Percentiles rank a stretch among this genome's conserved stretches.
These are phyloP conservation scores for Eremobia ochroleuca DNA, from an alignment of 2,888 invertebrate species.

Conservation along the genomic window DNA sequence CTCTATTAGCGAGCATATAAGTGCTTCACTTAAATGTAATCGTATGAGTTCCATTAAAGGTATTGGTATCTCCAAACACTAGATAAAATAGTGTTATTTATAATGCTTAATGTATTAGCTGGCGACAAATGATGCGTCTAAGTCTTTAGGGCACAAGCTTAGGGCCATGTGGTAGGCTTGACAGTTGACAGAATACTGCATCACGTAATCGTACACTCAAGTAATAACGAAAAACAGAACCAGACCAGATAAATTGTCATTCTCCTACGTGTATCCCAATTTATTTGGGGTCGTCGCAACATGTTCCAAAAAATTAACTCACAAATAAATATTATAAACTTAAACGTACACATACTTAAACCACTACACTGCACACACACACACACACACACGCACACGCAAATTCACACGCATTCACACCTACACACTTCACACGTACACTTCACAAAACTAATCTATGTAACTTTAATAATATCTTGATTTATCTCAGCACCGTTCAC, in stretches of 20 bases:
- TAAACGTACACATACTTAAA: too few relatives aligned
- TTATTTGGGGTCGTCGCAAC: too few relatives aligned
- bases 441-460: too few relatives aligned
- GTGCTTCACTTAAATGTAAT: conserved; percentile 38
- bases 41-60: conserved; percentile 38
- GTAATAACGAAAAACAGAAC: conserved; percentile 1
- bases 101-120: conserved; percentile 52
- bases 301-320: too few relatives aligned
- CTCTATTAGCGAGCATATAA: conserved; percentile 16
- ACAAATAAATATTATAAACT: too few relatives aligned
- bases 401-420: too few relatives aligned
- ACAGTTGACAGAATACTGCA: conserved; percentile 36
- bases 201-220: conserved; percentile 20
- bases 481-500: too few relatives aligned
- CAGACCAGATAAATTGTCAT: background rate
- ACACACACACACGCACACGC: too few relatives aligned
- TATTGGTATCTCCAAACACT: conserved; percentile 36
- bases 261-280: too few relatives aligned
- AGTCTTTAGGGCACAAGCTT: background rate
- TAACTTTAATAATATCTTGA: too few relatives aligned
- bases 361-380: too few relatives aligned
- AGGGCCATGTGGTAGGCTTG: conserved; percentile 44
- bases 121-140: conserved; percentile 38
- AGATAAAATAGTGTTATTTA: conserved; percentile 50
- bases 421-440: too few relatives aligned